phyloP scores from a whole-genome alignment of 2,113 vertebrate genomes.

The Sardina pilchardus region DNA sequence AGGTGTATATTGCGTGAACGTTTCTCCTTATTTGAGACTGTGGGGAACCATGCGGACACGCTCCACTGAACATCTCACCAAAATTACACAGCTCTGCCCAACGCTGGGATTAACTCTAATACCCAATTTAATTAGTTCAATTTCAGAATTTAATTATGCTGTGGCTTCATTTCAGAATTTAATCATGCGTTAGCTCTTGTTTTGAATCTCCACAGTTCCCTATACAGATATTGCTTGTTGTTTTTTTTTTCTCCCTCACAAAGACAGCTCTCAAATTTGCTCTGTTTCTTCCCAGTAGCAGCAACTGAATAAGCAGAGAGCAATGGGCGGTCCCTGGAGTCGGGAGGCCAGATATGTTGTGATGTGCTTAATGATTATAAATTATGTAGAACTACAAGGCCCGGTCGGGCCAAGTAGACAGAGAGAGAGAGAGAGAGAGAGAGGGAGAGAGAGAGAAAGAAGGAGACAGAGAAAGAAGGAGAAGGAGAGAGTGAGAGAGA shows the following conservation, averaged over 20 bases:
- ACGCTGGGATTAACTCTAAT: neutral
- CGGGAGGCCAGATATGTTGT: neutral
- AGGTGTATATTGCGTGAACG: too few relatives aligned
- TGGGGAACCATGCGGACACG: neutral
- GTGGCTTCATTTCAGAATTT: neutral
- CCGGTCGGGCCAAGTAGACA: neutral
- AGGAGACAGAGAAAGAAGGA: neutral
- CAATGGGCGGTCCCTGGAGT: neutral
- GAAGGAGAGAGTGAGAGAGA: neutral
- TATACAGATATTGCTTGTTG: neutral
- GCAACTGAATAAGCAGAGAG: neutral
- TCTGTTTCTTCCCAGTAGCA: neutral
- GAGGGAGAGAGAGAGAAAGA: neutral
- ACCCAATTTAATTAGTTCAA: constrained; percentile 9
- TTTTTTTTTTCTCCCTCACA: neutral
- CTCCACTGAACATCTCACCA: neutral
- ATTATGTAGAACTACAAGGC: constrained; percentile 11
- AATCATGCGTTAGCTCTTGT: neutral
- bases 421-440: neutral
- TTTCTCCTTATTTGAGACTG: neutral
- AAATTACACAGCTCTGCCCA: neutral
- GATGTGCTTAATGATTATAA: constrained; percentile 34
- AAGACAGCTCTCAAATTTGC: neutral
- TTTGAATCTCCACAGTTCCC: neutral
- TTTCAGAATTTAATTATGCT: constrained; percentile 1